Base-by-base conservation (phyloP, 2,888 invertebrate genomes). In the Microctonus aethiopoides region DNA sequence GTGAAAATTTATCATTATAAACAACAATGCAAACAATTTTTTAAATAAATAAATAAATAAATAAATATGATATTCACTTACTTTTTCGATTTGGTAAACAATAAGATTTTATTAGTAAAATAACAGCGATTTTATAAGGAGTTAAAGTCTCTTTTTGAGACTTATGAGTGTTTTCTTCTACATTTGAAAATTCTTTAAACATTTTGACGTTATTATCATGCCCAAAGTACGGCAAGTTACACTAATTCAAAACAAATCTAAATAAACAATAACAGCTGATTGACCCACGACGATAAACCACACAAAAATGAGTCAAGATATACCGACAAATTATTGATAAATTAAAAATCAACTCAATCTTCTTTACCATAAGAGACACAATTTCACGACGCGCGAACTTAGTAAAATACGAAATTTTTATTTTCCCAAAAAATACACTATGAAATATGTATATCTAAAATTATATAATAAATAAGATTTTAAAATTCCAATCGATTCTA, bases 71-170 rank as follows among this genome's bases (percentile, higher is more conserved):
- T 60, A 36, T 63, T 41, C 68, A 52, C 32, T 68, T 77, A 89
- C 89, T 87, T 82, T 87, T 87, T 54, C 86, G 85, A 85, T 90
- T 90, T 77, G 92, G 88, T 77, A 91, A 87, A 63, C 93, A 91
- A 87, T 93, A 95, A 83, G 93, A 92, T 79, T 92, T 90, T 52
- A 95, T 92, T 79, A 95, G 89, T 68, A 94, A 90, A 4, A 94
- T 90, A 11, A 95, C 92, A 1, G 93, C 91, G 77, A 95, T 90
- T 89, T 94, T 94, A 80, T 95, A 94, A 0, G 95, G 93, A 0
- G 95, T 95, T 64, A 95, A 87, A 79, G 89, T 90, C 85, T 92
- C 92, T 75, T 88, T 87, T 78, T 89, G 85, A 62, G 81, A 77
- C 74, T 81, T 86, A 56, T 81, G 85, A 41, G 82, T 77, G 26